Base-by-base conservation (phyloP, 2,113 vertebrate species). In the Petrocephalus zakoni region DNA sequence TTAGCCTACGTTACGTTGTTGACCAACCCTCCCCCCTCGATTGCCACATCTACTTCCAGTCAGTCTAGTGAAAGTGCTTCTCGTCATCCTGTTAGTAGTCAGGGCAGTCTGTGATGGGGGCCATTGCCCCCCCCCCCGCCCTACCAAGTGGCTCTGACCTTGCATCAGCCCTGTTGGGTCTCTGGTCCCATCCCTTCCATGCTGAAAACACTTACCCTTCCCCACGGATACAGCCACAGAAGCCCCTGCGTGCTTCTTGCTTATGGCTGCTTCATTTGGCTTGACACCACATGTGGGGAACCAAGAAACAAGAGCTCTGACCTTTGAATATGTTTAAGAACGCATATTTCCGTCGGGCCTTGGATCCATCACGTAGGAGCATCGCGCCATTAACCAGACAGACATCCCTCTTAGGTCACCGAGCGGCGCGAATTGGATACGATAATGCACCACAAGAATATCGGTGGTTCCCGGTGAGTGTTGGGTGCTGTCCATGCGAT, bases 381-480 rank as follows among this genome's bases (percentile, higher is more conserved):
- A 42, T 78, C 72, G 6, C 1, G 10, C 37, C 37, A 21, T 49
- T 49, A 83, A n/a, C 46, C 81, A 83, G 81, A 83, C 81, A 83
- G 19, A 49, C 47, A 46, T 49, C 46, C 37, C 86, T 87, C 86
- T 64, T 87, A 42, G 55, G 86, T 47, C 49, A 68, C 64, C 15
- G 34, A 82, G 89, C 87, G 46, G 75, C 75, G 89, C 90, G 88
- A 89, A 91, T 90, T 52, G 85, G 91, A 92, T 92, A 92, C 89
- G 25, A 90, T 92, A 92, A 92, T 90, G 90, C 88, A 91, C 91
- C 90, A n/a, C 91, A 90, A 78, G 84, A 55, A 89, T 88, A 49
- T 88, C 53, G 29, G 90, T 78, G 89, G 90, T 90, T 88, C 88
- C 83, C n/a, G 51, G 75, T 87, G 88, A 91, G 89, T 90, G 90